A percentile compares a stretch with the other conserved stretches of the same genome.
phyloP scores from a whole-genome alignment of 2,888 invertebrate species.

The Xylota sylvarum region DNA sequence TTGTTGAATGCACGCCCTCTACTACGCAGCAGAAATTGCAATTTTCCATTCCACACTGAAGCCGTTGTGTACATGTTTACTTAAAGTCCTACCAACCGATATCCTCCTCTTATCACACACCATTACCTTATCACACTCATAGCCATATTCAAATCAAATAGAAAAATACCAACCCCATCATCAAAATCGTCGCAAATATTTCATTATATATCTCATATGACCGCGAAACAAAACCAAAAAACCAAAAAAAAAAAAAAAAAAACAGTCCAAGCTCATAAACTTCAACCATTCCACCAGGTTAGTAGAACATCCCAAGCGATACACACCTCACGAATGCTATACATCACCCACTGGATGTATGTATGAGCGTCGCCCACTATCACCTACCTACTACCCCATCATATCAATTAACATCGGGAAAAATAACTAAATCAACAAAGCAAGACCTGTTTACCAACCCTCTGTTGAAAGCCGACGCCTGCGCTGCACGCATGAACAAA shows the following conservation, averaged over 20 bases:
- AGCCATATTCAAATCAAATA: neutral
- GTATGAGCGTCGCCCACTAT: conserved; percentile 3
- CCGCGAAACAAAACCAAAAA: conserved; percentile 7
- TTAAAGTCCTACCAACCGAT: neutral
- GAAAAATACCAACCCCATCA: neutral
- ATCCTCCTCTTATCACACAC: neutral
- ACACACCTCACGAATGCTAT: too few species aligned
- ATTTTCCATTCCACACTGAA: neutral
- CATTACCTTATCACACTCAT: neutral
- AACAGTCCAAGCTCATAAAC: conserved; percentile 31
- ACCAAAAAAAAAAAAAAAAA: conserved; percentile 7
- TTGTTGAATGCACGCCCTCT: conserved; percentile 5
- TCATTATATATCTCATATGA: neutral
- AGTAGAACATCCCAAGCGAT: conserved; percentile 18
- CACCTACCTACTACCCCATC: conserved; percentile 13
- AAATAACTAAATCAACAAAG: conserved; percentile 52
- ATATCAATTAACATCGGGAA: conserved; percentile 42
- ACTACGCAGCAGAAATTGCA: conserved; percentile 15
- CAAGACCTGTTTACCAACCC: conserved; percentile 49
- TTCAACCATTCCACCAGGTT: conserved; percentile 18
- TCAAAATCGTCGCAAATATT: neutral
- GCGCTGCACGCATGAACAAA: conserved; percentile 33
- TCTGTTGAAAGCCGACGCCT: conserved; percentile 26
- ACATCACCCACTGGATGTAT: neutral
- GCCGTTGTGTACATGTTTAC: neutral